Conservation (phyloP, 2,888 invertebrate species). For the Pegoplata infirma region DNA sequence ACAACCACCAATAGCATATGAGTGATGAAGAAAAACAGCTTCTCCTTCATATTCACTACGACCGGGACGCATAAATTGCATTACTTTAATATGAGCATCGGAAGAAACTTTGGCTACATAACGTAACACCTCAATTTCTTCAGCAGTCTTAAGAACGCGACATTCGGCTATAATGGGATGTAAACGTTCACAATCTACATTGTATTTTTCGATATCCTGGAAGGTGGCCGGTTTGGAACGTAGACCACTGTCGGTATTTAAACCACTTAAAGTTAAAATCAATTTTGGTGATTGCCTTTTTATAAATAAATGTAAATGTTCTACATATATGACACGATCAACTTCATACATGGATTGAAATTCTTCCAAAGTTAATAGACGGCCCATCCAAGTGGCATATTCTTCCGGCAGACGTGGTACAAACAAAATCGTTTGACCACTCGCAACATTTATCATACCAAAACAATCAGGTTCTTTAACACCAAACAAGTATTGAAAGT, state of each 20-base stretch:
- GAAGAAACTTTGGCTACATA: constrained; percentile 97
- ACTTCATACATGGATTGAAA: constrained; percentile 89
- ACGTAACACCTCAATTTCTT: constrained; percentile 93
- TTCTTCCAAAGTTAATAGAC: constrained; percentile 84
- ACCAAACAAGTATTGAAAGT: constrained; percentile 97
- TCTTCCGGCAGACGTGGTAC: constrained; percentile 90
- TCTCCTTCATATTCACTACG: constrained; percentile 90
- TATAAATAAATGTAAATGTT: constrained; percentile 84
- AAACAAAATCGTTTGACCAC: constrained; percentile 87
- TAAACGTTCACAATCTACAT: constrained; percentile 79
- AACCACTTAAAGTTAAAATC: constrained; percentile 87
- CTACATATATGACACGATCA: constrained; percentile 88
- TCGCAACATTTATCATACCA: constrained; percentile 88
- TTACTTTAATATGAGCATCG: constrained; percentile 93
- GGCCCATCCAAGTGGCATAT: constrained; percentile 97
- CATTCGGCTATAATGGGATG: constrained; percentile 92
- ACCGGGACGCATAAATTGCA: constrained; percentile 81
- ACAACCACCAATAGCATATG: constrained; percentile 93
- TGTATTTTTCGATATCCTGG: constrained; percentile 89
- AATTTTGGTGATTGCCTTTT: constrained; percentile 80
- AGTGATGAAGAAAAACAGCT: constrained; percentile 90
- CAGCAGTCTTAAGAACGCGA: constrained; percentile 88
- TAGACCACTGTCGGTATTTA: constrained; percentile 94
- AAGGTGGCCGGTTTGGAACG: constrained; percentile 88
- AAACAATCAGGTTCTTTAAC: constrained; percentile 95